Evolutionary conservation across 2,113 vertebrate species (phyloP), one percentile per base, ranked within the genome.

Genomic region (Tichodroma muraria): DNA sequence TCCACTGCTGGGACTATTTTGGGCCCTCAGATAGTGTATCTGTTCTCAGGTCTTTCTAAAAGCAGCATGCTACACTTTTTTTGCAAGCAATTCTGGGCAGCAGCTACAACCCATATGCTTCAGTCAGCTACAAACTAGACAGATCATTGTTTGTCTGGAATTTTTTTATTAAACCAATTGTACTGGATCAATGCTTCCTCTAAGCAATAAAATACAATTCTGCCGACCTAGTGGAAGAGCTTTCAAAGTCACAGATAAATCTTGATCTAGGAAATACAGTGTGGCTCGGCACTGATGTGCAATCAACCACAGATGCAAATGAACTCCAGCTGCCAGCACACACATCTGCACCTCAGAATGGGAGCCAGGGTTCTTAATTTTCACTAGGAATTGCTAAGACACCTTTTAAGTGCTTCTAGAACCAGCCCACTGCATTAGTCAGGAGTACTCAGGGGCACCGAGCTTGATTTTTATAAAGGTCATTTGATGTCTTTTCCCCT

Each of bases 131-230:
- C 95, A 94, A 88, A 97, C 89, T 78, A 95, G 91, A 96, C 92
- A 97, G 92, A 97, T 97, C 90, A 95, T 71, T 88, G 93, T 93
- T 97, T 97, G 97, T 71, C 89, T 93, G 90, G 23, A 53, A 94
- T 97, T 96, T 95, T 97, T 96, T 97, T 97, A 98, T 97, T 97
- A 98, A 97, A 95, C 90, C 91, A 94, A 73, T 97, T 97, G 96
- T 94, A 88, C 61, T 86, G 86, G 96, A 98, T 98, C 97, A 96
- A 96, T 98, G 97, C 93, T 96, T 97, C 94, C 94, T 97, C 96
- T 84, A 89, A 70, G 22, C 96, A 96, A 94, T 95, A 95, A 96
- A 96, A 96, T 93, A 96, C 95, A 88, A 89, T 97, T 96, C 96
- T 88, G 81, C 57, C 81, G 77, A 66, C 52, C 37, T 71, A 52